Evolutionary conservation across 2,888 invertebrate genomes (phyloP).

Genomic region (Drosophila hawaiiensis): DNA sequence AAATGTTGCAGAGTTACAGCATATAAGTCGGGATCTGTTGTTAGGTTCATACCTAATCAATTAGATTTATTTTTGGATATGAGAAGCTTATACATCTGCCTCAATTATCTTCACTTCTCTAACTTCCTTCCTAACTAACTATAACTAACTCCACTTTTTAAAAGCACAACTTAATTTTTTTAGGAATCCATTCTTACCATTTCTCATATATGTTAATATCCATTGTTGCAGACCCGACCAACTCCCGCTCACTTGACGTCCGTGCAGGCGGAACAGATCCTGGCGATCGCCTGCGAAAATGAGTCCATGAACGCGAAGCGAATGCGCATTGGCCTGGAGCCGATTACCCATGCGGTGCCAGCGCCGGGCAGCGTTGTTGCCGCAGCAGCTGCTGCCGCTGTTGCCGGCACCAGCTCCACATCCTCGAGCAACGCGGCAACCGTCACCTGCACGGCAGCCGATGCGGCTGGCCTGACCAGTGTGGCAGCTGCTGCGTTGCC

Average conservation of each 20-base stretch:
- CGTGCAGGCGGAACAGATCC: conserved; percentile 97
- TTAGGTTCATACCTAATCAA: not conserved
- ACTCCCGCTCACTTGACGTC: conserved; percentile 98
- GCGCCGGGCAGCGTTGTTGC: conserved; percentile 83
- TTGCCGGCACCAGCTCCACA: conserved; percentile 76
- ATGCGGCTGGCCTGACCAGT: conserved; percentile 72
- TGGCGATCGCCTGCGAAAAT: conserved; percentile 98
- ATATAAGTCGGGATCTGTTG: not conserved
- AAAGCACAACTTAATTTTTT: not conserved
- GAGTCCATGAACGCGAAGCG: conserved; percentile 98
- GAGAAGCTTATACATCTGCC: not conserved
- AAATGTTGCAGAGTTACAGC: not conserved
- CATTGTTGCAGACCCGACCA: conserved; percentile 90
- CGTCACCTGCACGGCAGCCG: conserved; percentile 75
- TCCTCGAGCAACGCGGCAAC: conserved; percentile 78
- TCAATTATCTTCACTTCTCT: not conserved
- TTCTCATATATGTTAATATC: not conserved
- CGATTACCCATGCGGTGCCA: conserved; percentile 95
- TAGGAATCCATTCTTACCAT: not conserved
- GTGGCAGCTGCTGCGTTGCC: conserved; percentile 79
- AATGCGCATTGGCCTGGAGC: conserved; percentile 97
- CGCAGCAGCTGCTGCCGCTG: conserved; percentile 81
- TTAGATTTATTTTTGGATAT: not conserved
- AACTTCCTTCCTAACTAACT: too few species aligned
- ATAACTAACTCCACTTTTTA: not conserved